Evolutionary conservation across 2,888 invertebrate genomes (phyloP).

Genomic region (Steromphala cineraria): DNA sequence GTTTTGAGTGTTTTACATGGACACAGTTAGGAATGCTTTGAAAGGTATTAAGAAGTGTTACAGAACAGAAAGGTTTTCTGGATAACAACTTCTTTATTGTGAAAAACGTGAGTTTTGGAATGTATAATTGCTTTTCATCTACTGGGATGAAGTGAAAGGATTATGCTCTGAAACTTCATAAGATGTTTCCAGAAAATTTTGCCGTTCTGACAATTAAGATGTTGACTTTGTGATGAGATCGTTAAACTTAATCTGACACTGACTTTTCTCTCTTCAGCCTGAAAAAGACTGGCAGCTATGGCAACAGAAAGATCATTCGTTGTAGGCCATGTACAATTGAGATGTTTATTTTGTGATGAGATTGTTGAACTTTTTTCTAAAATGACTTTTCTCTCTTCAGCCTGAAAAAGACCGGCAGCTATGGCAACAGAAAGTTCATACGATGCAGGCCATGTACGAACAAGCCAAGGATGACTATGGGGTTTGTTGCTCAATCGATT

Average conservation of each 20-base stretch:
- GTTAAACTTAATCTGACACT: background rate
- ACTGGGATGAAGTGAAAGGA: too few species aligned
- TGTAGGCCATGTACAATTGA: conserved; percentile 83
- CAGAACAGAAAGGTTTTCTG: too few species aligned
- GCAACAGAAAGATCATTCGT: conserved; percentile 87
- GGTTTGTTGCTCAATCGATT: too few species aligned
- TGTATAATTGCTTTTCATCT: too few species aligned
- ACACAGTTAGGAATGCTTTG: too few species aligned
- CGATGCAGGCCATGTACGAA: conserved; percentile 86
- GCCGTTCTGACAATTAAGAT: too few species aligned
- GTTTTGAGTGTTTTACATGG: too few species aligned
- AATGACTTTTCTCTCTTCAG: conserved; percentile 76
- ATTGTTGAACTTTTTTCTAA: background rate
- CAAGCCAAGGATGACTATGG: conserved; percentile 64
- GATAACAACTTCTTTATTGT: too few species aligned
- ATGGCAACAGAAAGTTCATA: conserved; percentile 85
- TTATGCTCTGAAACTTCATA: too few species aligned
- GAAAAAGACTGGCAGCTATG: conserved; percentile 88
- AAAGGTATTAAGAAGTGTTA: too few species aligned
- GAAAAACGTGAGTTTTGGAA: too few species aligned
- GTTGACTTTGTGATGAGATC: background rate
- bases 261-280: conserved; percentile 78
- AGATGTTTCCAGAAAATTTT: too few species aligned
- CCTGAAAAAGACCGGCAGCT: conserved; percentile 89
- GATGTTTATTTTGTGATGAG: background rate